Conservation (phyloP, 2,113 vertebrate species). For the Oreochromis tanganicae region DNA sequence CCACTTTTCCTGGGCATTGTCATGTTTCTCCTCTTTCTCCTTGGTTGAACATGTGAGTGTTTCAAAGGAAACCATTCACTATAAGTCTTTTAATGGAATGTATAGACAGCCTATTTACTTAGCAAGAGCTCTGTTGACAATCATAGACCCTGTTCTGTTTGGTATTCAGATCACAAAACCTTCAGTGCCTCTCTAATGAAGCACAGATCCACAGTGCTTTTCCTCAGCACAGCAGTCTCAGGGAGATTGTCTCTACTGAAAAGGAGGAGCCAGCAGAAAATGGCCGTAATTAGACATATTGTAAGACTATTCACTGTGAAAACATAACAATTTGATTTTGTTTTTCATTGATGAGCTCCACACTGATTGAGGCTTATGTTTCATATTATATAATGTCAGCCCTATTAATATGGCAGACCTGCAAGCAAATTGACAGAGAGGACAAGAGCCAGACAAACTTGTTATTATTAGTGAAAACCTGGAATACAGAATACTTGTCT, state of each 20-base stretch:
- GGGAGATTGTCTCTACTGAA: constrained; percentile 19
- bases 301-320: not conserved
- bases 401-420: not conserved
- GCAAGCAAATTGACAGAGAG: not conserved
- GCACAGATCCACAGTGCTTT: constrained; percentile 34
- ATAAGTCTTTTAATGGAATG: not conserved
- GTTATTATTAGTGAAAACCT: not conserved
- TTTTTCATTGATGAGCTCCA: not conserved
- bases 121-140: constrained; percentile 30
- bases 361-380: not conserved
- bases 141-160: constrained; percentile 44
- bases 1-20: not conserved
- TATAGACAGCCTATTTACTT: constrained; percentile 6
- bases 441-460: not conserved
- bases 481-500: not conserved
- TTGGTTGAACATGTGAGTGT: not conserved
- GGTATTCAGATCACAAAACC: constrained; percentile 58
- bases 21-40: not conserved
- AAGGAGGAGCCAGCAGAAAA: constrained; percentile 5
- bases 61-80: not conserved
- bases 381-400: not conserved
- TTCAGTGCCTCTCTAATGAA: constrained; percentile 48
- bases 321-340: not conserved
- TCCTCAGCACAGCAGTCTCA: constrained; percentile 27
- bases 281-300: not conserved